Conservation (phyloP, 1,140 invertebrate species). For the Alviniconcha marisindica region DNA sequence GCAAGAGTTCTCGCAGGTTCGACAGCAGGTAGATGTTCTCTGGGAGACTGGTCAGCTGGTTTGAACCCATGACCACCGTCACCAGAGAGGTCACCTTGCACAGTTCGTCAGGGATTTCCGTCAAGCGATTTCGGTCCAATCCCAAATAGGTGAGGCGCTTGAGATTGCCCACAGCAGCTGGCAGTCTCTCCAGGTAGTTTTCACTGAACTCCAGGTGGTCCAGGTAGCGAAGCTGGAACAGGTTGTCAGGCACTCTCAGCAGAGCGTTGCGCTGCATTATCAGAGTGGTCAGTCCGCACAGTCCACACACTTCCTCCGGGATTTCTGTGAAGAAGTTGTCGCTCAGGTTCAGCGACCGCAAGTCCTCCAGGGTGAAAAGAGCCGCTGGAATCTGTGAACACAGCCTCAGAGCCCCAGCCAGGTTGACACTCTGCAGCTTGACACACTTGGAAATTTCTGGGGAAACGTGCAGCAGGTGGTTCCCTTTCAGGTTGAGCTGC, state of each 20-base stretch:
- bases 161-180: conserved; percentile 56
- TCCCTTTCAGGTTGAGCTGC: conserved; percentile 64
- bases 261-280: conserved; percentile 69
- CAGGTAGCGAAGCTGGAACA: conserved; percentile 67
- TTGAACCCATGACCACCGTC: conserved; percentile 60
- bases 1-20: conserved; percentile 60
- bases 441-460: conserved; percentile 60
- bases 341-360: conserved; percentile 64
- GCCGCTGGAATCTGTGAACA: conserved; percentile 66
- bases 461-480: conserved; percentile 65
- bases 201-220: conserved; percentile 68
- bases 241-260: conserved; percentile 62
- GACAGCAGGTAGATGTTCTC: conserved; percentile 61
- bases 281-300: conserved; percentile 65
- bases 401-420: conserved; percentile 67
- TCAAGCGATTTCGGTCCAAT: conserved; percentile 60
- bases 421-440: conserved; percentile 59
- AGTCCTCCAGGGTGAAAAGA: conserved; percentile 62
- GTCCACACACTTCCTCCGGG: conserved; percentile 60
- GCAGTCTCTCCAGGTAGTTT: conserved; percentile 68
- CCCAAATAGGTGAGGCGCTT: conserved; percentile 62
- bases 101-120: conserved; percentile 57
- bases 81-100: conserved; percentile 60
- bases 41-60: conserved; percentile 63
- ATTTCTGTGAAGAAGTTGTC: conserved; percentile 71